phyloP scores from a whole-genome alignment of 2,888 invertebrate genomes.

The Cosmorhoe ocellata region DNA sequence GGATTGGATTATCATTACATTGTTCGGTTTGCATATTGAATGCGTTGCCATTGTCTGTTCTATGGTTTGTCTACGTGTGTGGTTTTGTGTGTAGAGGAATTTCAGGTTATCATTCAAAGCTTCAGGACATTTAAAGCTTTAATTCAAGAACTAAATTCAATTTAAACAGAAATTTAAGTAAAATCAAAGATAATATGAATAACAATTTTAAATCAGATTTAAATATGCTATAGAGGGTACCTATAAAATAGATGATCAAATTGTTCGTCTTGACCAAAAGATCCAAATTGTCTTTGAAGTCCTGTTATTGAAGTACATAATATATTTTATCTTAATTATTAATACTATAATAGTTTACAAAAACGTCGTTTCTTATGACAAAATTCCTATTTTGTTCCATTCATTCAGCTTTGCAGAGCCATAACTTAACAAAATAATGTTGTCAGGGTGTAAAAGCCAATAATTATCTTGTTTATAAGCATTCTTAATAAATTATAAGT shows the following conservation, averaged over 20 bases:
- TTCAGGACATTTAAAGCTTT: too few relatives aligned
- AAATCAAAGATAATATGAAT: too few relatives aligned
- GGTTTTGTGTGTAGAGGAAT: slow-evolving; percentile 41
- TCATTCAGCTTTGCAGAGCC: not conserved
- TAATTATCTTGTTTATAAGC: slow-evolving; percentile 45
- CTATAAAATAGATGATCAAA: too few relatives aligned
- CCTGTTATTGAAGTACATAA: too few relatives aligned
- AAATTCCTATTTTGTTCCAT: not conserved
- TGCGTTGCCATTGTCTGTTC: slow-evolving; percentile 76
- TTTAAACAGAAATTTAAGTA: too few relatives aligned
- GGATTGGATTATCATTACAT: slow-evolving; percentile 73
- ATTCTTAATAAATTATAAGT: slow-evolving; percentile 50
- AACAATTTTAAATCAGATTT: too few relatives aligned
- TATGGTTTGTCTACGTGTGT: slow-evolving; percentile 67
- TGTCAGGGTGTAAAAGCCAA: slow-evolving; percentile 31
- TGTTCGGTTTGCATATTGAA: slow-evolving; percentile 80
- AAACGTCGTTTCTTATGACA: not conserved
- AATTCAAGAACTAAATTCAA: too few relatives aligned
- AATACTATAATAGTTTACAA: too few relatives aligned
- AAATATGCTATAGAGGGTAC: too few relatives aligned
- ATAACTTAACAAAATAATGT: slow-evolving; percentile 20
- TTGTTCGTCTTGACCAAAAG: too few relatives aligned
- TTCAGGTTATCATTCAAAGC: not conserved
- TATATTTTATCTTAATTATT: too few relatives aligned
- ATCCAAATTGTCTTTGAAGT: too few relatives aligned